Conservation (phyloP, 2,888 invertebrate genomes). For the Opisthograptis luteolata region DNA sequence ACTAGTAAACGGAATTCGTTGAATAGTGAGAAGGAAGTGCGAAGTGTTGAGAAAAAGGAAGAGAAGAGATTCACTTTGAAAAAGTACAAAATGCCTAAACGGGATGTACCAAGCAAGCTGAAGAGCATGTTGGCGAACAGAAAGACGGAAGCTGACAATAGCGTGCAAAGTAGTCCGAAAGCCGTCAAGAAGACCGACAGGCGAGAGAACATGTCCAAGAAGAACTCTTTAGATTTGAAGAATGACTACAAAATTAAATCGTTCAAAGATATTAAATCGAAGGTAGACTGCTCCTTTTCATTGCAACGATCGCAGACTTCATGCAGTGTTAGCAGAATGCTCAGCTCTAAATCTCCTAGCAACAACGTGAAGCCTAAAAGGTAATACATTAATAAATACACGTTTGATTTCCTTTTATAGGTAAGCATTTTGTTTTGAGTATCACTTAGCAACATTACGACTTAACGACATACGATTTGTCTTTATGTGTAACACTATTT, state of each 20-base stretch:
- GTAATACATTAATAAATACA: constrained; percentile 47
- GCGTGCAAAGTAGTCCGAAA: constrained; percentile 85
- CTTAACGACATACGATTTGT: too few relatives aligned
- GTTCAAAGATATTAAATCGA: constrained; percentile 94
- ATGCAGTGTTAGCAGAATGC: constrained; percentile 75
- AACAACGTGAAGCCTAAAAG: constrained; percentile 78
- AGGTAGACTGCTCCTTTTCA: constrained; percentile 86
- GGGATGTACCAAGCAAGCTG: constrained; percentile 90
- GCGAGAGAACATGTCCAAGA: constrained; percentile 86
- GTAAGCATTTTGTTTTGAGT: too few relatives aligned
- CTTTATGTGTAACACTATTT: too few relatives aligned
- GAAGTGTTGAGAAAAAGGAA: constrained; percentile 74
- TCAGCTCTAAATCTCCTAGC: constrained; percentile 73
- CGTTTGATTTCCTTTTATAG: background rate
- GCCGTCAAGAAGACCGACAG: constrained; percentile 86
- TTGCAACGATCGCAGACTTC: constrained; percentile 79
- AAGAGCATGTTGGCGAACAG: constrained; percentile 88
- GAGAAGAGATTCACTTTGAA: constrained; percentile 85
- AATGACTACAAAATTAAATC: constrained; percentile 88
- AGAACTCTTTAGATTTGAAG: constrained; percentile 88
- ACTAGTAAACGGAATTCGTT: constrained; percentile 75
- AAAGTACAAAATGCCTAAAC: constrained; percentile 91
- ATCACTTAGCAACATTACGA: too few relatives aligned
- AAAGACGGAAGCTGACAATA: constrained; percentile 79
- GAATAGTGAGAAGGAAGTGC: constrained; percentile 71